Evolutionary conservation across 2,797 vertebrate genomes (phyloP).

Genomic region (Manis javanica): DNA sequence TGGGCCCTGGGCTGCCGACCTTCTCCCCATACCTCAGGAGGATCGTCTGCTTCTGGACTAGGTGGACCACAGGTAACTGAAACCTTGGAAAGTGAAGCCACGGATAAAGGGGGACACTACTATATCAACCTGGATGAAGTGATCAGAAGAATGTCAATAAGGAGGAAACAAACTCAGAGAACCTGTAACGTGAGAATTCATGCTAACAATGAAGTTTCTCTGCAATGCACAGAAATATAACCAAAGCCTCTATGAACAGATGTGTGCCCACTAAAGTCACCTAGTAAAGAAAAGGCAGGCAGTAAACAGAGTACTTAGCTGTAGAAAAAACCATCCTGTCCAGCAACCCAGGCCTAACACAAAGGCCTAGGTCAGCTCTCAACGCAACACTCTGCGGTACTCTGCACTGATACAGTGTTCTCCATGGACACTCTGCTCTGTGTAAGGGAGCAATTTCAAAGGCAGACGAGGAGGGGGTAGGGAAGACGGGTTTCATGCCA

Average conservation of each 20-base stretch:
- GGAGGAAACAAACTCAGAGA: slow-evolving; percentile 55
- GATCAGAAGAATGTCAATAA: slow-evolving; percentile 58
- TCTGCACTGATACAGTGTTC: background rate
- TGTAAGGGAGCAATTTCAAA: background rate
- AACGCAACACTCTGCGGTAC: background rate
- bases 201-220: slow-evolving; percentile 41
- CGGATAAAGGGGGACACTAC: too few species aligned
- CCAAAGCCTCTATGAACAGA: slow-evolving; percentile 63
- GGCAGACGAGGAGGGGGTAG: background rate
- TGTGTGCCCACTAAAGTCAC: rapidly evolving
- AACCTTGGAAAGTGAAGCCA: too few species aligned
- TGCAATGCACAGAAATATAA: background rate
- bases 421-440: background rate
- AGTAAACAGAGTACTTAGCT: background rate
- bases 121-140: background rate
- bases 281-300: background rate
- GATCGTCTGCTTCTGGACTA: too few species aligned
- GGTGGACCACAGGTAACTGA: too few species aligned
- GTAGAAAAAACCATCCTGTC: background rate
- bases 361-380: background rate
- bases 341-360: rapidly evolving
- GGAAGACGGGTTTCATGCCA: background rate
- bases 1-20: too few species aligned
- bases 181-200: slow-evolving; percentile 45
- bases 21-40: too few species aligned